Conservation (phyloP, 1,140 invertebrate species). For the Scaptomyza montana region DNA sequence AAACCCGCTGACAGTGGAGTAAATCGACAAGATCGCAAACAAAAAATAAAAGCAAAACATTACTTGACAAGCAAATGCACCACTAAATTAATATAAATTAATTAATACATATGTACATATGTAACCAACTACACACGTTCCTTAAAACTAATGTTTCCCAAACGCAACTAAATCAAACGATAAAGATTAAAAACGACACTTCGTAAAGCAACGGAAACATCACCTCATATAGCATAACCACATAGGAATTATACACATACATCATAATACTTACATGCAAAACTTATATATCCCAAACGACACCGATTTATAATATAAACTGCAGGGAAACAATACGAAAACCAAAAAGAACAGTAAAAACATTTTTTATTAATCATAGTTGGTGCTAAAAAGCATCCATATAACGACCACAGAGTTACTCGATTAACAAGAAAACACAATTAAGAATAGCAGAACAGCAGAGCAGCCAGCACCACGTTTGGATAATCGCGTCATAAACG, state of each 20-base stretch:
- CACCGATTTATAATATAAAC: constrained; percentile 50
- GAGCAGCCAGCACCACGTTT: constrained; percentile 10
- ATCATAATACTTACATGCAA: constrained; percentile 23
- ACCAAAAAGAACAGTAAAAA: constrained; percentile 18
- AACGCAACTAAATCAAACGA: constrained; percentile 61
- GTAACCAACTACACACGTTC: constrained; percentile 71
- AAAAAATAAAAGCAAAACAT: constrained; percentile 13
- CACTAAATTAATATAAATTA: constrained; percentile 38
- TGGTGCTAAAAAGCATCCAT: constrained; percentile 28
- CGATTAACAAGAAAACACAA: constrained; percentile 29
- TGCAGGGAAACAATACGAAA: constrained; percentile 52
- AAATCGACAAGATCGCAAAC: constrained; percentile 20
- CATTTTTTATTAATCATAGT: constrained; percentile 33
- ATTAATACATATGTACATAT: constrained; percentile 17
- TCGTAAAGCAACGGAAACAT: constrained; percentile 42
- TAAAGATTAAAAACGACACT: constrained; percentile 48
- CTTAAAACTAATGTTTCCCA: constrained; percentile 72
- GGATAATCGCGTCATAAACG: constrained; percentile 39
- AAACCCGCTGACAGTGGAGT: constrained; percentile 24
- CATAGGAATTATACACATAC: constrained; percentile 26
- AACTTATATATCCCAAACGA: constrained; percentile 36
- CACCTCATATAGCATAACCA: constrained; percentile 41
- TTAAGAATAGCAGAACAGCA: constrained; percentile 18
- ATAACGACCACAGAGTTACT: constrained; percentile 37
- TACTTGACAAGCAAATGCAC: constrained; percentile 53